Evolutionary conservation across 2,888 invertebrate species (phyloP).

Genomic region (Frankliniella intonsa): DNA sequence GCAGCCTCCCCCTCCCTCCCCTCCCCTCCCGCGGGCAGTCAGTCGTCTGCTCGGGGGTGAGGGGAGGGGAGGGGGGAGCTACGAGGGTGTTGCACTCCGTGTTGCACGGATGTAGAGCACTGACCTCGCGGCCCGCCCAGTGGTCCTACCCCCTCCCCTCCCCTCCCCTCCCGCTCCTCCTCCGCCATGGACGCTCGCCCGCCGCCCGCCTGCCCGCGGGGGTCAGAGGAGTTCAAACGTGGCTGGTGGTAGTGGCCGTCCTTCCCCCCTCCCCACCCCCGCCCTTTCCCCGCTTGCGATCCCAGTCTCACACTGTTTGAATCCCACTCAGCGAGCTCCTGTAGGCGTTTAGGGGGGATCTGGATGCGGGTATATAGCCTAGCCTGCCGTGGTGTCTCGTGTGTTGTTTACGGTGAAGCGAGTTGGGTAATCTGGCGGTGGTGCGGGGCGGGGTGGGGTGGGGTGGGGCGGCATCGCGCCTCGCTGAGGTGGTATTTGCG

Average conservation of each 20-base stretch:
- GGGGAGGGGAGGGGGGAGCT: conserved; percentile 36
- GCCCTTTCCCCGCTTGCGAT: neutral
- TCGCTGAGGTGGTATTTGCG: no score
- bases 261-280: neutral
- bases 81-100: conserved; percentile 52
- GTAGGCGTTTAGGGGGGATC: no score
- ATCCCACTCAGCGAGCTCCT: no score
- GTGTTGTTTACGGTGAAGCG: no score
- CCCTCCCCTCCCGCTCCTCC: neutral
- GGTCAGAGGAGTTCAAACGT: neutral
- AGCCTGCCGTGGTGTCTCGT: no score
- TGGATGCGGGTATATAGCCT: no score
- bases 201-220: neutral
- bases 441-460: no score
- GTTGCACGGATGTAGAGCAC: conserved; percentile 47
- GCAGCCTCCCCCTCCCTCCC: conserved; percentile 36
- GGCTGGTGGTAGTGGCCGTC: neutral
- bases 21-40: conserved; percentile 32
- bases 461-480: no score
- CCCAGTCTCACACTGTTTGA: no score
- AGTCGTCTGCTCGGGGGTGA: conserved; percentile 38
- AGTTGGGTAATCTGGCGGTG: no score
- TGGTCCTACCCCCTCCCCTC: neutral
- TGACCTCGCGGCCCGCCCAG: neutral
- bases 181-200: neutral